These are phyloP conservation scores for Sphaerolaimus hirsutus DNA, from an alignment of 2,888 invertebrate species.

Conservation along the genomic window DNA sequence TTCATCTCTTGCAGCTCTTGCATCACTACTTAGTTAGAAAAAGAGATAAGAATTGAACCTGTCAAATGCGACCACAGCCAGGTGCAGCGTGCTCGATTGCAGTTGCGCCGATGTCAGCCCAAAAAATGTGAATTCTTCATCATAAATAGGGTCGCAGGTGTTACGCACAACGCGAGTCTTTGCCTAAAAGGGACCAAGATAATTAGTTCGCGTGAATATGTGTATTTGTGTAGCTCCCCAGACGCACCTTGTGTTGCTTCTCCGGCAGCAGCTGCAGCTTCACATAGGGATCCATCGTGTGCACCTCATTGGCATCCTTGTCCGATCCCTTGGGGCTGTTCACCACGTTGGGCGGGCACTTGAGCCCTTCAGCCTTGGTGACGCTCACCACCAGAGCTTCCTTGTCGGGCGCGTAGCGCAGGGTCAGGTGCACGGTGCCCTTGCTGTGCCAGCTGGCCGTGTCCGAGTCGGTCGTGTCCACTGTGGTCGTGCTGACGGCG, in stretches of 20 bases:
- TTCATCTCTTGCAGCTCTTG: too few relatives aligned
- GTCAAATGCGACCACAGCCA: too few relatives aligned
- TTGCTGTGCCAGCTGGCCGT: too few relatives aligned
- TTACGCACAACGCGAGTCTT: conserved; percentile 85
- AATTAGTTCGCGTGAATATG: too few relatives aligned
- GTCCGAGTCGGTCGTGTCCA: too few relatives aligned
- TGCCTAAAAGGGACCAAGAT: too few relatives aligned
- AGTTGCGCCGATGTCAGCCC: conserved; percentile 33
- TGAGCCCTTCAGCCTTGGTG: conserved; percentile 8
- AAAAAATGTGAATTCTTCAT: conserved; percentile 96
- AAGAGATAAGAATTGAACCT: too few relatives aligned
- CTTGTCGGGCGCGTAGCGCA: conserved; percentile 17
- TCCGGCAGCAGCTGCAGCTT: conserved; percentile 88
- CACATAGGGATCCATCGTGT: conserved; percentile 63
- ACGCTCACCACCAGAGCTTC: conserved; percentile 19
- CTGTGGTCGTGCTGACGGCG: too few relatives aligned
- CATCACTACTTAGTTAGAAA: too few relatives aligned
- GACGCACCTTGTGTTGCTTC: conserved; percentile 45
- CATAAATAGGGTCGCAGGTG: conserved; percentile 81
- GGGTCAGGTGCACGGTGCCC: conserved; percentile 17
- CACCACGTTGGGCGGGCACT: too few relatives aligned
- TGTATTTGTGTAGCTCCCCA: not conserved
- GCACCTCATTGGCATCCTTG: conserved; percentile 11
- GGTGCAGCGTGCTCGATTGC: conserved; percentile 59
- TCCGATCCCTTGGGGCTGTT: too few relatives aligned